Percentiles rank a stretch among this genome's conserved stretches.
Evolutionary conservation across 2,888 invertebrate species (phyloP).

Genomic region (Brachylomia viminalis): DNA sequence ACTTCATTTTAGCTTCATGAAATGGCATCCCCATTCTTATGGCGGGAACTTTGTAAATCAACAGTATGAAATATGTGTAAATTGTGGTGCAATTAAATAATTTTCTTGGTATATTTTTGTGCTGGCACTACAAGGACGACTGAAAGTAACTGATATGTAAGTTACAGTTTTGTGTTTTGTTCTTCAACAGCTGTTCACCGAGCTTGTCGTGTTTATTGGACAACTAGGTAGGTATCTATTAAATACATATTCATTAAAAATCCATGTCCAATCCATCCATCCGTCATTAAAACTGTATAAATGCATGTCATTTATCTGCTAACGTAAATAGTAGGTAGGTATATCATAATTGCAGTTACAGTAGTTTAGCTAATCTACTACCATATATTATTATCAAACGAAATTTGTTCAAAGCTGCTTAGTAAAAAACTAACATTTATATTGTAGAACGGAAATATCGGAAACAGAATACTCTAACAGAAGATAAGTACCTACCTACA

Average conservation of each 20-base stretch:
- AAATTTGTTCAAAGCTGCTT: not conserved
- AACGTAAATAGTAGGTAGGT: not conserved
- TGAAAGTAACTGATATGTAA: not conserved
- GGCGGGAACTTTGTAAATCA: conserved; percentile 7
- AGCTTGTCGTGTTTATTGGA: not conserved
- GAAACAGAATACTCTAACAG: not conserved
- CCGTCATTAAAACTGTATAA: too few species aligned
- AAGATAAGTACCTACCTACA: not conserved
- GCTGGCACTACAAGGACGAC: not conserved
- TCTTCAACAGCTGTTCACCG: not conserved
- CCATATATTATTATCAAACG: not conserved
- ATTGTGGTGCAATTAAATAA: not conserved
- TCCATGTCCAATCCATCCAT: too few species aligned
- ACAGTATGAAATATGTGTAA: not conserved
- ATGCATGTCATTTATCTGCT: not conserved
- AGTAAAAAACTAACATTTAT: not conserved
- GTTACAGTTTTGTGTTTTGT: not conserved
- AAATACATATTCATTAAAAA: not conserved
- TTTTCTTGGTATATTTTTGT: not conserved
- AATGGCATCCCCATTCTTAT: conserved; percentile 3
- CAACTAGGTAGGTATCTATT: not conserved
- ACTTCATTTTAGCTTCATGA: not conserved
- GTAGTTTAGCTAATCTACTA: not conserved
- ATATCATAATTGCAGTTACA: not conserved
- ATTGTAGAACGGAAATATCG: not conserved